Conservation (phyloP, 37 sponge, comb jelly and placozoan species). For the Ianthella basta region DNA sequence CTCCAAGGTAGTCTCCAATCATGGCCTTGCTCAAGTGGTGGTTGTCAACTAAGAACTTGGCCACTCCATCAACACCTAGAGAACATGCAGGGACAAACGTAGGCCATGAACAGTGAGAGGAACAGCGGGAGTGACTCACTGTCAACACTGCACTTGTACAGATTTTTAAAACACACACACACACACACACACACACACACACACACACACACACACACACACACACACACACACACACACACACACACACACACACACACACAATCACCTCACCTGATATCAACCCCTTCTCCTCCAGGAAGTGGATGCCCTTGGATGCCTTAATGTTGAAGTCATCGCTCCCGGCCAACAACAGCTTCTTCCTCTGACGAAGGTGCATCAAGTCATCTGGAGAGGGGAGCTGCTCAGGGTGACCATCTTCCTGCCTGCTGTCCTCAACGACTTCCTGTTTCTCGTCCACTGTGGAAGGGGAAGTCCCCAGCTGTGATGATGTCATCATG, state of each 20-base stretch:
- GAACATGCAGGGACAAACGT: too few relatives aligned
- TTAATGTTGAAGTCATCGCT: slow-evolving; percentile 89
- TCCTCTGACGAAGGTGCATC: slow-evolving; percentile 70
- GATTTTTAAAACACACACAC: too few relatives aligned
- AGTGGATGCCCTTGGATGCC: slow-evolving; percentile 82
- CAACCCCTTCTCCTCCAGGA: slow-evolving; percentile 76
- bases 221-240: too few relatives aligned
- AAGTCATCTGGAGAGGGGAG: slow-evolving; percentile 65
- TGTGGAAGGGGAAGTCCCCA: slow-evolving; percentile 1
- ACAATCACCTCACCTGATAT: slow-evolving; percentile 37
- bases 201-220: slow-evolving; percentile 39
- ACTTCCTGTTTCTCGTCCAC: slow-evolving; percentile 1
- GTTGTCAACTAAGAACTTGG: slow-evolving; percentile 79
- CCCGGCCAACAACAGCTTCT: slow-evolving; percentile 85
- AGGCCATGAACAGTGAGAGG: too few relatives aligned
- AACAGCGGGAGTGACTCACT: too few relatives aligned
- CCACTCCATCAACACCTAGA: too few relatives aligned
- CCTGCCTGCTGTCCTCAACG: background rate
- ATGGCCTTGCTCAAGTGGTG: slow-evolving; percentile 72
- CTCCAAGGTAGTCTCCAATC: slow-evolving; percentile 90
- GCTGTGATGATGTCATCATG: too few relatives aligned
- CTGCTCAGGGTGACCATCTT: background rate
- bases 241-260: too few relatives aligned
- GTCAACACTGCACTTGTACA: too few relatives aligned
- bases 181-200: too few relatives aligned